Percentiles rank a stretch among this genome's conserved stretches.
Evolutionary conservation across 1,140 invertebrate species (phyloP).

Genomic region (Heliconius melpomene): DNA sequence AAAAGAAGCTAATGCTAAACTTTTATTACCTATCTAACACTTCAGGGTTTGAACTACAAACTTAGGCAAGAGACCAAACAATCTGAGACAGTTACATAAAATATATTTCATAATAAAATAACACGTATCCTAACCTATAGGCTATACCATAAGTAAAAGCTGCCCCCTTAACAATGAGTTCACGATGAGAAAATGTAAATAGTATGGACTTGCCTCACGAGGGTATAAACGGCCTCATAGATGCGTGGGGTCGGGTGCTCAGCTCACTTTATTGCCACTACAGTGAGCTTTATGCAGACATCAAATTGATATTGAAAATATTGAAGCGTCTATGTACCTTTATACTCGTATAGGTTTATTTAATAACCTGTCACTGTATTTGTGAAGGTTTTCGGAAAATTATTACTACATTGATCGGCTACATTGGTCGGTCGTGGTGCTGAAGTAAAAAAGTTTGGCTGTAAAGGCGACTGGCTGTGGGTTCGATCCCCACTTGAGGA

Average conservation of each 20-base stretch:
- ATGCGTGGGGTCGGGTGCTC: constrained; percentile 15
- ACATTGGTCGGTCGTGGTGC: too few relatives aligned
- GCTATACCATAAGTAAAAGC: neutral
- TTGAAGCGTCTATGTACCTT: constrained; percentile 4
- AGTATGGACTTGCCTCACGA: constrained; percentile 20
- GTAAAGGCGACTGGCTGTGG: too few relatives aligned
- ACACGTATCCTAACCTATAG: too few relatives aligned
- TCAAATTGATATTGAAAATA: constrained; percentile 23
- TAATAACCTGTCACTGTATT: neutral
- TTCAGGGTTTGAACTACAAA: neutral
- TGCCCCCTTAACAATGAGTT: neutral
- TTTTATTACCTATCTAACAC: neutral
- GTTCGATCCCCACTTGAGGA: too few relatives aligned
- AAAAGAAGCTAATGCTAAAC: neutral
- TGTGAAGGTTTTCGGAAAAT: neutral
- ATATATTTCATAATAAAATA: constrained; percentile 2
- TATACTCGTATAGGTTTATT: neutral
- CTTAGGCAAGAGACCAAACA: neutral
- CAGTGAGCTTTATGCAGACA: constrained; percentile 22
- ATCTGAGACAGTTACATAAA: neutral
- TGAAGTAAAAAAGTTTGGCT: too few relatives aligned
- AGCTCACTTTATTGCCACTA: constrained; percentile 23
- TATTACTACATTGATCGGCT: neutral
- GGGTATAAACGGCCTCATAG: constrained; percentile 20
- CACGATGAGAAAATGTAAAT: constrained; percentile 27